Percentiles rank a stretch among this genome's conserved stretches.
Evolutionary conservation across 1,140 invertebrate genomes (phyloP).

Genomic region (Cyrtorhinus lividipennis): DNA sequence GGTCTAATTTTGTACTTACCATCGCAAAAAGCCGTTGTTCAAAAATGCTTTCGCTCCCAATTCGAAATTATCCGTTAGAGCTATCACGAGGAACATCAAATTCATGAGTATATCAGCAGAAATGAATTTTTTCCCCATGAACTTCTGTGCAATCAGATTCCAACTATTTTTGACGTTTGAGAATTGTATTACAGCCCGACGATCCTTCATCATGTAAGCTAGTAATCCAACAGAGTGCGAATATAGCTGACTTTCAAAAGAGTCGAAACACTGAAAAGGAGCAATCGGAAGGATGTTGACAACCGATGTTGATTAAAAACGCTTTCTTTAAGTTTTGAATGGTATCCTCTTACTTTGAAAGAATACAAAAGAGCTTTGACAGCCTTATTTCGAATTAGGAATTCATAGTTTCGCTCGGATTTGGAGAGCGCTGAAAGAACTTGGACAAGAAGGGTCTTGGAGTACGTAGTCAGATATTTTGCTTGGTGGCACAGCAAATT

Average conservation of each 20-base stretch:
- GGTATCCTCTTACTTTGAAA: neutral
- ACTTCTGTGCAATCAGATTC: neutral
- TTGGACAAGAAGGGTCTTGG: neutral
- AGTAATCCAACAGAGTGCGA: neutral
- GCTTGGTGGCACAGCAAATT: constrained; percentile 2
- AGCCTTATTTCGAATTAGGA: neutral
- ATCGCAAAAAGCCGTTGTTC: neutral
- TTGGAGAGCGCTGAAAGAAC: neutral
- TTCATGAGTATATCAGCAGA: neutral
- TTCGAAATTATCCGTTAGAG: neutral
- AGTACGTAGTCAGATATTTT: neutral
- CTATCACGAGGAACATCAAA: neutral
- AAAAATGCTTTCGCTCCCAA: neutral
- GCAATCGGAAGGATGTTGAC: neutral
- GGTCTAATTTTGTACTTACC: too few relatives aligned
- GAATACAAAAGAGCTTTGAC: neutral
- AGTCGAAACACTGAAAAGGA: neutral
- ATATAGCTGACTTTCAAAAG: neutral
- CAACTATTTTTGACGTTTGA: constrained; percentile 3
- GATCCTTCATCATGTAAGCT: neutral
- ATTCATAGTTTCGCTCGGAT: neutral
- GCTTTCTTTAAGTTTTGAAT: too few relatives aligned
- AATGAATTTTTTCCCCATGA: neutral
- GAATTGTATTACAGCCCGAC: neutral
- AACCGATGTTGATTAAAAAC: too few relatives aligned